Conservation (phyloP, 2,888 invertebrate genomes). For the Torymus aiolomorphi region DNA sequence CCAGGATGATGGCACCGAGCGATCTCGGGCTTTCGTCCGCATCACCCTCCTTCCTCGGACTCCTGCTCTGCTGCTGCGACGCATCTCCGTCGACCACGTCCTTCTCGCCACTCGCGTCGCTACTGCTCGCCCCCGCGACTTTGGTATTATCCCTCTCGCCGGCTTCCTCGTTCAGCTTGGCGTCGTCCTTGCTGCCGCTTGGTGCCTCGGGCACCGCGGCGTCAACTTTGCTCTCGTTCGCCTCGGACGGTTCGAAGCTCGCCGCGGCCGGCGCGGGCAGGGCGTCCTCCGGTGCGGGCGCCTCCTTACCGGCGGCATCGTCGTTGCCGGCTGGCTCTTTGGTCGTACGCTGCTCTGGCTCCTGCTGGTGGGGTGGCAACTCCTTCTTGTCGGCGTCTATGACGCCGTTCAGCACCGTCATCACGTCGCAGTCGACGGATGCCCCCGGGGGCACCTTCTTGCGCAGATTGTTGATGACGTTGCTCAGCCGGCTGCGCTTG, state of each 20-base stretch:
- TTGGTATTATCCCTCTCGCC: neutral
- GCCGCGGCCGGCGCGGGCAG: constrained; percentile 1
- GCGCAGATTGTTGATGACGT: constrained; percentile 72
- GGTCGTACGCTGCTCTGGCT: neutral
- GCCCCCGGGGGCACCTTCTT: constrained; percentile 69
- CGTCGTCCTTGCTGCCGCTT: constrained; percentile 65
- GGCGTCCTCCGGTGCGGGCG: constrained; percentile 5
- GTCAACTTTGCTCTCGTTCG: constrained; percentile 66
- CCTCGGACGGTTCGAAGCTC: constrained; percentile 64
- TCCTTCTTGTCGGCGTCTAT: constrained; percentile 70
- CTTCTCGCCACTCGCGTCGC: constrained; percentile 15
- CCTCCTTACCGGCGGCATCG: constrained; percentile 38
- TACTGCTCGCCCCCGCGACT: constrained; percentile 15
- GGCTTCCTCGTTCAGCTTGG: constrained; percentile 56
- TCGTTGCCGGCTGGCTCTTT: constrained; percentile 48
- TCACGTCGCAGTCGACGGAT: constrained; percentile 62
- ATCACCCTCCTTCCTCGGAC: constrained; percentile 3
- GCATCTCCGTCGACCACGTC: constrained; percentile 6
- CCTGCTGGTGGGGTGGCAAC: constrained; percentile 42
- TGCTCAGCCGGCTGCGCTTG: constrained; percentile 72
- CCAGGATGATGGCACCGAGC: constrained; percentile 67
- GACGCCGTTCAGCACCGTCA: constrained; percentile 73
- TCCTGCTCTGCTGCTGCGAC: neutral
- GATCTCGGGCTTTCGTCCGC: constrained; percentile 52
- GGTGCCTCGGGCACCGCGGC: constrained; percentile 63